Percentiles rank a stretch among this genome's conserved stretches.
Evolutionary conservation across 2,888 invertebrate genomes (phyloP).

Genomic region (Xestia xanthographa): DNA sequence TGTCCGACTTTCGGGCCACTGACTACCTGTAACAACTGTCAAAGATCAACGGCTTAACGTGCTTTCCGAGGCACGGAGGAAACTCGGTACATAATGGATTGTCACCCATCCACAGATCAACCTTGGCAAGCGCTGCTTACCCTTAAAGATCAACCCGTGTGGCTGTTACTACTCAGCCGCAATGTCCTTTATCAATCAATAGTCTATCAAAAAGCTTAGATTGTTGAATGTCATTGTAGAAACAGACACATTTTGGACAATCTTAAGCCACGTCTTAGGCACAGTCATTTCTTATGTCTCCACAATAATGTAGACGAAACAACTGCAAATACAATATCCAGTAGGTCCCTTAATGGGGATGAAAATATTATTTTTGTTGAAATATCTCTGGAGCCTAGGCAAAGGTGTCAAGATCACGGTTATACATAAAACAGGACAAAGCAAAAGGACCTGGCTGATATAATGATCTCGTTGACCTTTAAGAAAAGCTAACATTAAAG

Average conservation of each 20-base stretch:
- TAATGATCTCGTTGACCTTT: conserved; percentile 34
- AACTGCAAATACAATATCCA: background rate
- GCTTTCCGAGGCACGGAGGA: background rate
- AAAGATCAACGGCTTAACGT: background rate
- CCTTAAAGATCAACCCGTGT: background rate
- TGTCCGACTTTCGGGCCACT: background rate
- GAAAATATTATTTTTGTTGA: background rate
- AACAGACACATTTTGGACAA: background rate
- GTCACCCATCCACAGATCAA: background rate
- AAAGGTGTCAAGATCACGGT: background rate
- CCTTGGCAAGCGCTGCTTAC: background rate
- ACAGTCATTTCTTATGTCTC: background rate
- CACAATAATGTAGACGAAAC: background rate
- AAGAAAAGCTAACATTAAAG: background rate
- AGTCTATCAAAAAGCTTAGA: too few relatives aligned
- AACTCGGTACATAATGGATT: background rate
- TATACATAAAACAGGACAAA: background rate
- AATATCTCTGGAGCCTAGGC: background rate
- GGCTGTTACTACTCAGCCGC: background rate
- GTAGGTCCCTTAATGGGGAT: too few relatives aligned
- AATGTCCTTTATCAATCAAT: background rate
- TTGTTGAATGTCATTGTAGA: too few relatives aligned
- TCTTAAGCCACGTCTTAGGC: background rate
- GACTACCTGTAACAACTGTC: background rate
- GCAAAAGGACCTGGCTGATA: background rate